phyloP scores from a whole-genome alignment of 2,888 invertebrate species.

The Plagodis dolabraria region DNA sequence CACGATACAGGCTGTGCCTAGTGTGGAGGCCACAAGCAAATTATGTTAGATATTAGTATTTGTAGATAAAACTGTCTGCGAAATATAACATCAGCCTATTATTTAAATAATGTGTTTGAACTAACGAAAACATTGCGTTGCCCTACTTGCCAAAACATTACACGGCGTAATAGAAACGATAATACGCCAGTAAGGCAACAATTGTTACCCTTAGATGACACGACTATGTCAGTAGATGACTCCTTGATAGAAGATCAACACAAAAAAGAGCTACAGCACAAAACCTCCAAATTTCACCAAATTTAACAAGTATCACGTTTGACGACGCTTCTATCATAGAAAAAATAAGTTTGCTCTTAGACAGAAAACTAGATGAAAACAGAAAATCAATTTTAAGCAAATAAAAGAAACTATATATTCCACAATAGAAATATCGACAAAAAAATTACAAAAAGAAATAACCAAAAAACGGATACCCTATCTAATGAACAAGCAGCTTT shows the following conservation, averaged over 20 bases:
- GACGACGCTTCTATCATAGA: neutral
- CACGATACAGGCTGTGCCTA: too few relatives aligned
- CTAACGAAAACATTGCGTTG: conserved; percentile 3
- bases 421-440: neutral
- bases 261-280: neutral
- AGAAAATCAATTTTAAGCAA: neutral
- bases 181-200: neutral
- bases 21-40: too few relatives aligned
- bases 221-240: conserved; percentile 2
- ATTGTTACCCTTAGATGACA: neutral
- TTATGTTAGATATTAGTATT: too few relatives aligned
- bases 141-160: conserved; percentile 1
- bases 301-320: neutral
- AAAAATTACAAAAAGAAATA: neutral
- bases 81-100: neutral
- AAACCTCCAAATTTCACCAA: neutral
- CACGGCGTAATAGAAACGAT: neutral
- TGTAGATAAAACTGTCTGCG: too few relatives aligned
- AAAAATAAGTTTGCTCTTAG: neutral
- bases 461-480: neutral
- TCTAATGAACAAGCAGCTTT: neutral
- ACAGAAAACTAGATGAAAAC: conserved; percentile 8
- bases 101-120: conserved; percentile 4
- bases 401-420: neutral
- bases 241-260: neutral